phyloP scores from a whole-genome alignment of 2,888 invertebrate species.

The Eudasyphora cyanicolor region DNA sequence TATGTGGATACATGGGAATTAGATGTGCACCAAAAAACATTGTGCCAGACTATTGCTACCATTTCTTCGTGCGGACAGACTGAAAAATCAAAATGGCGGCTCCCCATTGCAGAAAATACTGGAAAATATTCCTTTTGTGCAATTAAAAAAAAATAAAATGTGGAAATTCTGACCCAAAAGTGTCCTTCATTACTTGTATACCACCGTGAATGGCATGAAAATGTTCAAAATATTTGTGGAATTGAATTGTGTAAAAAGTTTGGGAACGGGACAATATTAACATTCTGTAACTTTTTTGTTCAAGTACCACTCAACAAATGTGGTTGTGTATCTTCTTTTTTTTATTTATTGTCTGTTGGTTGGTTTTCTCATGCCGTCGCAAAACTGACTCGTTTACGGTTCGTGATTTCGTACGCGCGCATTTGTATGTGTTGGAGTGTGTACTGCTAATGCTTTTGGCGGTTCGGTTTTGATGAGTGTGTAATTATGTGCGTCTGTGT shows the following conservation, averaged over 20 bases:
- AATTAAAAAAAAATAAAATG: conserved; percentile 17
- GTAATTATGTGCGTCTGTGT: conserved; percentile 49
- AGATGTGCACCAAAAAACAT: not conserved
- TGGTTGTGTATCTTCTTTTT: conserved; percentile 12
- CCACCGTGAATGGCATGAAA: not conserved
- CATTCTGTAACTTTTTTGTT: conserved; percentile 20
- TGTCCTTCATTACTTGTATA: too few relatives aligned
- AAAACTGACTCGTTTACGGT: conserved; percentile 20
- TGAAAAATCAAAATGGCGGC: conserved; percentile 68
- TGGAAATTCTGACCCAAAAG: too few relatives aligned
- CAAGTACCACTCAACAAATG: too few relatives aligned
- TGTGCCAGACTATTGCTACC: conserved; percentile 48
- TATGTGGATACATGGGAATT: conserved; percentile 27
- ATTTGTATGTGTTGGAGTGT: not conserved
- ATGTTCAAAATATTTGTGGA: not conserved
- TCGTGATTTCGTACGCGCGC: too few relatives aligned
- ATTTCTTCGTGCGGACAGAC: conserved; percentile 56
- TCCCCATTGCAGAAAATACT: conserved; percentile 41
- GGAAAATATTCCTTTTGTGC: conserved; percentile 34
- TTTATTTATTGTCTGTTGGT: conserved; percentile 25
- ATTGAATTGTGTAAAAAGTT: not conserved
- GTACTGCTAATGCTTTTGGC: conserved; percentile 28
- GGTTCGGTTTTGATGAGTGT: conserved; percentile 25
- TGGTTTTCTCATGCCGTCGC: conserved; percentile 5
- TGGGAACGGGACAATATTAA: not conserved